These are phyloP conservation scores for Varanus salvator DNA, from an alignment of 2,113 vertebrate genomes.

Conservation along the genomic window DNA sequence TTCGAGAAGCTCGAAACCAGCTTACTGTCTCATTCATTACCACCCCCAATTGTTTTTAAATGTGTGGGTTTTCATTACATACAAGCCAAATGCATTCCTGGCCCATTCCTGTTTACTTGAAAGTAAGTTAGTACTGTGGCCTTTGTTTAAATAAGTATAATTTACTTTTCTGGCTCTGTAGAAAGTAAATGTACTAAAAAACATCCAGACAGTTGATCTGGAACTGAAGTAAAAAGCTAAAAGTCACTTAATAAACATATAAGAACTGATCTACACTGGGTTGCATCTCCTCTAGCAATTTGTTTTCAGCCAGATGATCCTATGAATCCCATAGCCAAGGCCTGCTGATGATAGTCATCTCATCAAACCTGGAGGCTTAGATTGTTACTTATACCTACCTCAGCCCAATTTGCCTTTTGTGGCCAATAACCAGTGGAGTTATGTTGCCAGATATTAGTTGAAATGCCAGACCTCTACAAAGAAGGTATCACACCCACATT, in stretches of 20 bases:
- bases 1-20: no score
- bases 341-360: not conserved
- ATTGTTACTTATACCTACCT: not conserved
- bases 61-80: no score
- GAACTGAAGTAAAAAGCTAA: not conserved
- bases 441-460: not conserved
- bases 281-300: not conserved
- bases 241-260: not conserved
- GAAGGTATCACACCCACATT: not conserved
- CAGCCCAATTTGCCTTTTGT: not conserved
- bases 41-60: no score
- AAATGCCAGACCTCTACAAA: not conserved
- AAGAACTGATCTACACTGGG: not conserved
- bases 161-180: not conserved
- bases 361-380: not conserved
- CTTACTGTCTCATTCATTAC: no score
- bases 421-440: not conserved
- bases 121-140: not conserved
- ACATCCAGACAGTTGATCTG: not conserved
- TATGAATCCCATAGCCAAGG: not conserved
- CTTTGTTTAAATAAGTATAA: slow-evolving; percentile 14
- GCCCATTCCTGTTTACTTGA: not conserved
- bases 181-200: not conserved
- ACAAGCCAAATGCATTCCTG: not conserved
- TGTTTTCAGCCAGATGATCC: not conserved